Conservation (phyloP, 2,797 vertebrate genomes). For the Clarias pachynema region DNA sequence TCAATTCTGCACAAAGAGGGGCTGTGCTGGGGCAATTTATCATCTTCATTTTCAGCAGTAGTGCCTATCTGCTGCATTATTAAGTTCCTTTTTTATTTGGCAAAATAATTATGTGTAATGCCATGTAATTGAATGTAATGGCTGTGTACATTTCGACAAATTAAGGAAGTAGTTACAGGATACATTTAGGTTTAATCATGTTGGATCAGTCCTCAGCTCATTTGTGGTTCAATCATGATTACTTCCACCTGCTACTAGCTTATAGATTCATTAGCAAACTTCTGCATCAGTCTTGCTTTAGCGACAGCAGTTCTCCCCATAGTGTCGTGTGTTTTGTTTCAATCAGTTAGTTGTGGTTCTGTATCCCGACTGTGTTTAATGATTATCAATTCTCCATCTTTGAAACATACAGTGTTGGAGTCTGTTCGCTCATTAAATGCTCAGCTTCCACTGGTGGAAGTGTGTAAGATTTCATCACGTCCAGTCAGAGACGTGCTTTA, state of each 20-base stretch:
- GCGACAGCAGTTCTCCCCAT: neutral
- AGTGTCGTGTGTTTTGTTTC: neutral
- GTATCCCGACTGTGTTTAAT: neutral
- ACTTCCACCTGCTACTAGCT: slow-evolving; percentile 19
- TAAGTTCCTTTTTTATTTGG: neutral
- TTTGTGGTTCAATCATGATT: neutral
- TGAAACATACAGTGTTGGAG: neutral
- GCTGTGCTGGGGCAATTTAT: neutral
- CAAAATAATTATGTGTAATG: slow-evolving; percentile 11
- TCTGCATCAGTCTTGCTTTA: neutral
- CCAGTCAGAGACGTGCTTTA: neutral
- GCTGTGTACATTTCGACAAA: slow-evolving; percentile 12
- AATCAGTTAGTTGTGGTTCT: neutral
- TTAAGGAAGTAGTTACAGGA: slow-evolving; percentile 28
- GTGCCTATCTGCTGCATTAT: slow-evolving; percentile 18
- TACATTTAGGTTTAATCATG: slow-evolving; percentile 19
- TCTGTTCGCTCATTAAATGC: neutral
- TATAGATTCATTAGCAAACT: slow-evolving; percentile 22
- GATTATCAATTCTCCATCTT: slow-evolving; percentile 15
- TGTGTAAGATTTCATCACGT: neutral
- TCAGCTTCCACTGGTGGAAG: neutral
- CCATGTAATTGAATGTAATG: neutral
- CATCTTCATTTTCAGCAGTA: slow-evolving; percentile 14
- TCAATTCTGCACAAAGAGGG: neutral
- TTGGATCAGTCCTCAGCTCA: slow-evolving; percentile 24